These are phyloP conservation scores for Trinorchestia longiramus DNA, from an alignment of 1,140 invertebrate species.

Conservation along the genomic window DNA sequence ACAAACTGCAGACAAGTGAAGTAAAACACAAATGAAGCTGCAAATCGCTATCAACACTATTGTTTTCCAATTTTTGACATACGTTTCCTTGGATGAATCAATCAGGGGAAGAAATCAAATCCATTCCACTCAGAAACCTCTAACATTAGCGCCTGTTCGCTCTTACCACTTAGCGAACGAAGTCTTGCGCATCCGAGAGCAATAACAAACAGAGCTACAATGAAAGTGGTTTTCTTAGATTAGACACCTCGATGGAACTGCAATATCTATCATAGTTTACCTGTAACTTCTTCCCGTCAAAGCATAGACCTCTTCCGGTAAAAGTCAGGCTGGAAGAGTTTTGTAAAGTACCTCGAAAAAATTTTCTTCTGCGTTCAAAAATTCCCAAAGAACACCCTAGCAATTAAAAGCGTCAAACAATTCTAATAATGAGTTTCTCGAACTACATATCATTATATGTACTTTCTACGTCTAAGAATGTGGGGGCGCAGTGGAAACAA, in stretches of 20 bases:
- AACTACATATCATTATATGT: too few relatives aligned
- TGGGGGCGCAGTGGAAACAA: too few relatives aligned
- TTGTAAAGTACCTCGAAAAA: background rate
- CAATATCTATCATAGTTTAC: background rate
- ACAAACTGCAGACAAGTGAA: background rate
- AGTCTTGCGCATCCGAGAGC: background rate
- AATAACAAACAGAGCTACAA: background rate
- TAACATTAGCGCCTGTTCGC: background rate
- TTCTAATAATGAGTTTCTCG: too few relatives aligned
- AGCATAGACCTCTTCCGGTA: background rate
- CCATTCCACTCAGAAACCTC: background rate
- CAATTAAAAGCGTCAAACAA: too few relatives aligned
- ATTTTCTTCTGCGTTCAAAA: background rate
- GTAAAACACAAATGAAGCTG: background rate
- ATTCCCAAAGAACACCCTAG: too few relatives aligned
- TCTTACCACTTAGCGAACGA: background rate
- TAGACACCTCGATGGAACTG: background rate
- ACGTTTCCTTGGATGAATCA: background rate
- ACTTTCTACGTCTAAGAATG: too few relatives aligned
- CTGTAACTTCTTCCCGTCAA: background rate
- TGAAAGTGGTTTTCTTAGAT: background rate
- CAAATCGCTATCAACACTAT: background rate
- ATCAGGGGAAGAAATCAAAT: background rate
- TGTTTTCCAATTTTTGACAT: background rate
- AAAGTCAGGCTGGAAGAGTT: background rate